Base-by-base conservation (phyloP, 2,888 invertebrate genomes). In the Emesis furor region DNA sequence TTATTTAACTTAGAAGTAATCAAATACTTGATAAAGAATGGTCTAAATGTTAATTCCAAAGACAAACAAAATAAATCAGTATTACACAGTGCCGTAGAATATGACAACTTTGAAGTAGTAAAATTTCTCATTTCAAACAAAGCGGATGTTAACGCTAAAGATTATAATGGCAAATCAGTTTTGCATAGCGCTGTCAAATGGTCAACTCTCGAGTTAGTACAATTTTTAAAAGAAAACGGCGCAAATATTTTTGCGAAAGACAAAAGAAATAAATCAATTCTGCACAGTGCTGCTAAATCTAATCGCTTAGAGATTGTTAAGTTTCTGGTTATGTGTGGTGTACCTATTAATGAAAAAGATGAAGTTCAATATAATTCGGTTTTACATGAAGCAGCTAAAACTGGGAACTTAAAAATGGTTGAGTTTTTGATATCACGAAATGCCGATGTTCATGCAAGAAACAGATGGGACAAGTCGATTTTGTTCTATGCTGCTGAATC, bases 381-480 rank as follows among this genome's bases (percentile, higher is more conserved):
- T 4, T 51, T 51, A n/a, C 51, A 51, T 5, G 51, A 51, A 14
- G 51, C 51, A 51, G 51, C 51, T 46, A 30, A 24, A 46, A 24
- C 73, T 73, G 46, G 46, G 3, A 39, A 46, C 30, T 42, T 73
- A 7, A 14, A 17, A 35, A 65, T 65, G 3, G 65, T 32, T 65
- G 32, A 65, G 32, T 65, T 30, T 32, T 65, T 65, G 12, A 65
- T 65, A 65, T 24, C 24, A 12, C 24, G 65, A 10, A 10, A 10
- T 24, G 65, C 65, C 8, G 8, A 65, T 65, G 3, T 32, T 3
- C 10, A 65, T 65, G 32, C 32, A 30, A 8, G 8, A 65, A 32
- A 65, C 8, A 7, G 24, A 30, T n/a, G 10, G 5, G 0, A 79
- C 84, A 37, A 83, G 46, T 78, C 81, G 55, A 72, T 46, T 78